Conservation (phyloP, 2,888 invertebrate species). For the Leucophenga maculata region DNA sequence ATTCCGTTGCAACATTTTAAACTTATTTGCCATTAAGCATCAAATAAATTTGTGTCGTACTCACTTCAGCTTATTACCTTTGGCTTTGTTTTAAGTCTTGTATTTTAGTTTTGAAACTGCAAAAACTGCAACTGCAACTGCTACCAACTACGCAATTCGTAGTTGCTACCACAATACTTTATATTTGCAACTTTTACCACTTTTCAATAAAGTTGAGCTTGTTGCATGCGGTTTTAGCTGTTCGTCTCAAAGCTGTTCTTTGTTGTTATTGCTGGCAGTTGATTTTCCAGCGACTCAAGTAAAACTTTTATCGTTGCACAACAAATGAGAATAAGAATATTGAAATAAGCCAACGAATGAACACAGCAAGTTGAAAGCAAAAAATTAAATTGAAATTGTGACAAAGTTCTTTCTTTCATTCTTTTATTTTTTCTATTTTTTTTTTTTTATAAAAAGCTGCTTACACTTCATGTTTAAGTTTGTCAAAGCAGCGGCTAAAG, state of each 20-base stretch:
- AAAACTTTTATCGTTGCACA: not conserved
- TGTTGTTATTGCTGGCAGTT: not conserved
- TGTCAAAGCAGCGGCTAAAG: slow-evolving; percentile 2
- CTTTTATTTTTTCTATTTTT: not conserved
- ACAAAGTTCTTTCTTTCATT: not conserved
- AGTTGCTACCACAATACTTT: slow-evolving; percentile 63
- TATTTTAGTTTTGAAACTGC: slow-evolving; percentile 7
- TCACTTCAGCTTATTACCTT: slow-evolving; percentile 18
- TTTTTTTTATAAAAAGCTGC: not conserved
- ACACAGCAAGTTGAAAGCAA: not conserved
- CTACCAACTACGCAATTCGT: slow-evolving; percentile 29
- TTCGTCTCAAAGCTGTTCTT: not conserved
- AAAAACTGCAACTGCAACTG: slow-evolving; percentile 38
- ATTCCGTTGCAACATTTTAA: not conserved
- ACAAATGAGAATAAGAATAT: too few relatives aligned
- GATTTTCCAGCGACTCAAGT: not conserved
- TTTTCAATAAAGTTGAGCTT: slow-evolving; percentile 60
- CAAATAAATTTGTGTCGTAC: slow-evolving; percentile 35
- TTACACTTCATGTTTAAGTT: slow-evolving; percentile 3
- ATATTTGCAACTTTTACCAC: slow-evolving; percentile 64
- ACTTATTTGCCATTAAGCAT: too few relatives aligned
- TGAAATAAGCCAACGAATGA: not conserved
- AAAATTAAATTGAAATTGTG: slow-evolving; percentile 17
- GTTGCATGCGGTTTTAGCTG: slow-evolving; percentile 10
- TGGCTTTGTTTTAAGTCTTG: slow-evolving; percentile 26